Conservation (phyloP, 2,113 vertebrate species). For the Pao palembangensis region DNA sequence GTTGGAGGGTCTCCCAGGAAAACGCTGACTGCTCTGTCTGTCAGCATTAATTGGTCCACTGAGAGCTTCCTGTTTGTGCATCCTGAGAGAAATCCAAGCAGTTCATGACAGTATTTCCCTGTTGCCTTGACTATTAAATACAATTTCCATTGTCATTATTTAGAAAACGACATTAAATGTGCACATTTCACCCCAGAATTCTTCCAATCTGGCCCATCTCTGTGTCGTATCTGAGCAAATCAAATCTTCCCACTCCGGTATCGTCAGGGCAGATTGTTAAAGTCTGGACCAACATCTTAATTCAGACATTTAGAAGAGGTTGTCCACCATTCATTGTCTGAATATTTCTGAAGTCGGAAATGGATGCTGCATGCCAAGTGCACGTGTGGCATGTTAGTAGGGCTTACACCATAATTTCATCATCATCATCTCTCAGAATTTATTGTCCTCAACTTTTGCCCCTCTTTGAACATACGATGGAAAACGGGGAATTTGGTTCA, state of each 20-base stretch:
- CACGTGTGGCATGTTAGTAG: constrained; percentile 77
- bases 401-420: constrained; percentile 81
- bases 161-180: constrained; percentile 6
- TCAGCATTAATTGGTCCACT: constrained; percentile 77
- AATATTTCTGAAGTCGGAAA: constrained; percentile 60
- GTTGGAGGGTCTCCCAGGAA: constrained; percentile 76
- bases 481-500: constrained; percentile 66
- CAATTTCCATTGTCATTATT: constrained; percentile 28
- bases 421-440: constrained; percentile 76
- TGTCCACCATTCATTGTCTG: constrained; percentile 35
- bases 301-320: neutral
- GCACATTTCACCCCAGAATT: constrained; percentile 3
- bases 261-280: too few relatives aligned
- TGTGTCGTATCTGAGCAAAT: neutral
- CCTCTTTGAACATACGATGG: constrained; percentile 68
- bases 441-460: constrained; percentile 77
- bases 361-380: constrained; percentile 72
- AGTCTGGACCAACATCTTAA: neutral
- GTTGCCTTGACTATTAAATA: constrained; percentile 22
- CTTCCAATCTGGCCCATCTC: neutral
- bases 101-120: constrained; percentile 42
- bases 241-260: neutral
- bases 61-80: constrained; percentile 72
- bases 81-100: constrained; percentile 66
- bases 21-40: constrained; percentile 73